These are phyloP conservation scores for Andricus curvator DNA, from an alignment of 2,888 invertebrate genomes.

Conservation along the genomic window DNA sequence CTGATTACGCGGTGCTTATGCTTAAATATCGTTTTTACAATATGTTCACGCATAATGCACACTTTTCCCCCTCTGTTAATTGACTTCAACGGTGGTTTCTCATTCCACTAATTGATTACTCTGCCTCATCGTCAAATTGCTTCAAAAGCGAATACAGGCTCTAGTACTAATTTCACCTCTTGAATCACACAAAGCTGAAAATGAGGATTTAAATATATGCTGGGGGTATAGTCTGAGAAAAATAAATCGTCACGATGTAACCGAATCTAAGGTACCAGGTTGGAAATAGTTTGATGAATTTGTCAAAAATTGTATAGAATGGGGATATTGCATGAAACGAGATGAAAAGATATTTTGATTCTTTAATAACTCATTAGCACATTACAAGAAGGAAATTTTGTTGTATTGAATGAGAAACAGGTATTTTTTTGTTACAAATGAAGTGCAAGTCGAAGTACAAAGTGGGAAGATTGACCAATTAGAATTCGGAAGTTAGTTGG, in stretches of 20 bases:
- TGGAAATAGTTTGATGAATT: too few relatives aligned
- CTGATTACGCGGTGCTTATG: neutral
- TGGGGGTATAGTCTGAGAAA: neutral
- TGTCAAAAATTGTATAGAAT: too few relatives aligned
- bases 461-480: too few relatives aligned
- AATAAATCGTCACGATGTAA: neutral
- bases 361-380: too few relatives aligned
- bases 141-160: neutral
- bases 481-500: too few relatives aligned
- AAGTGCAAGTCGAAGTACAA: too few relatives aligned
- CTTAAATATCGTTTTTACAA: neutral
- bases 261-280: too few relatives aligned
- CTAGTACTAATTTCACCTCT: neutral
- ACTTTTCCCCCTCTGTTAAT: neutral
- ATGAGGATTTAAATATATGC: neutral
- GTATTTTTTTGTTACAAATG: too few relatives aligned
- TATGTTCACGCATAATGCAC: neutral
- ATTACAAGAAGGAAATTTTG: too few relatives aligned
- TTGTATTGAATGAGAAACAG: too few relatives aligned
- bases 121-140: neutral
- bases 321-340: too few relatives aligned
- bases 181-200: neutral
- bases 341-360: too few relatives aligned
- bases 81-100: neutral
- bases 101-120: constrained; percentile 2